Percentiles rank a stretch among this genome's conserved stretches.
These are phyloP conservation scores for Conopomorpha cramerella DNA, from an alignment of 1,140 invertebrate species.

Conservation along the genomic window DNA sequence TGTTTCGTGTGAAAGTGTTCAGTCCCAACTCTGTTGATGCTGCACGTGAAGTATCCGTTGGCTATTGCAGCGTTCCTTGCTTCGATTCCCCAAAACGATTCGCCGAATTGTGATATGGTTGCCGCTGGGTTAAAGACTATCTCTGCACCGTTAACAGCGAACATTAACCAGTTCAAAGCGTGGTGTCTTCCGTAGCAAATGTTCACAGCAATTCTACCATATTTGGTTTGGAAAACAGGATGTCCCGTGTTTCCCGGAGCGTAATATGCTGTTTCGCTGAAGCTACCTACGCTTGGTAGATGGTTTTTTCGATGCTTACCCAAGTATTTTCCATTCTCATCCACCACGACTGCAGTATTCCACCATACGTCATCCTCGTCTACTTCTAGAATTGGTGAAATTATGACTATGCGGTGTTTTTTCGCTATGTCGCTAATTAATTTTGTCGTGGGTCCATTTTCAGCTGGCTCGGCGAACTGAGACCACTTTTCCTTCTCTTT, in stretches of 20 bases:
- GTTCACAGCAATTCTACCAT: slow-evolving; percentile 90
- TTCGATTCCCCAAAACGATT: slow-evolving; percentile 96
- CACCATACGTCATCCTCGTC: slow-evolving; percentile 86
- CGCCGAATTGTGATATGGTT: slow-evolving; percentile 81
- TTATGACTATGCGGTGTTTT: slow-evolving; percentile 91
- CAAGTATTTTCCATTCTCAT: slow-evolving; percentile 80
- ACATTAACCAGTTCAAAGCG: slow-evolving; percentile 97
- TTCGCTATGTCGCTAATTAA: slow-evolving; percentile 81
- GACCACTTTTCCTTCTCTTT: slow-evolving; percentile 94
- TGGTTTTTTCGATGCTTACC: slow-evolving; percentile 99
- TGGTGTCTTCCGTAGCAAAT: slow-evolving; percentile 99
- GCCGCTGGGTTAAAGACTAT: slow-evolving; percentile 99
- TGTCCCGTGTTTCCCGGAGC: slow-evolving; percentile 93
- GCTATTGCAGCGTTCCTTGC: slow-evolving; percentile 95
- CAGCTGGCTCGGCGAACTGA: slow-evolving; percentile 93
- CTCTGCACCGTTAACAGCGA: slow-evolving; percentile 94
- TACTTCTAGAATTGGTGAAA: slow-evolving; percentile 95
- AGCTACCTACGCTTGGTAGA: slow-evolving; percentile 95
- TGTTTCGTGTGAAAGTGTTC: slow-evolving; percentile 93
- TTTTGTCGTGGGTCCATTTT: slow-evolving; percentile 81
- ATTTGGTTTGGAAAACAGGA: slow-evolving; percentile 87
- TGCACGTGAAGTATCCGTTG: slow-evolving; percentile 91
- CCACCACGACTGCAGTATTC: slow-evolving; percentile 96
- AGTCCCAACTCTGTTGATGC: slow-evolving; percentile 95
- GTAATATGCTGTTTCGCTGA: slow-evolving; percentile 98